Evolutionary conservation across 2,888 invertebrate genomes (phyloP), one percentile per base, ranked within the genome.

Genomic region (Agrochola lota): DNA sequence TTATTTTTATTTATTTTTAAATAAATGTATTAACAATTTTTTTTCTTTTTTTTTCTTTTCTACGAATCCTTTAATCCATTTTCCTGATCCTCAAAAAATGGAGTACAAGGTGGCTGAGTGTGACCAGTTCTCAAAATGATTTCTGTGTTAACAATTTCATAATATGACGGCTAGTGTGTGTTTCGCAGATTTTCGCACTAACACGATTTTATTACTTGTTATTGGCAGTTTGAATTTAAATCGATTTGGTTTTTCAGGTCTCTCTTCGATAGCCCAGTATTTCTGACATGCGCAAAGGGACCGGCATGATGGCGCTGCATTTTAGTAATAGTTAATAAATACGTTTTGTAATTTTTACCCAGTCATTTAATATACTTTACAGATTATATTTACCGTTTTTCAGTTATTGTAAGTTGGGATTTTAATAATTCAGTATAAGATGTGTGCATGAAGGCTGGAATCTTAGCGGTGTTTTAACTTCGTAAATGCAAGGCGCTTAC

Each of bases 191-290:
- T 85, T 79, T 46, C 40, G 69, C 63, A 88, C 87, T 87, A 86
- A 86, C 85, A 74, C 35, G 49, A 69, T 57, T 74, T 71, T 63
- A 71, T 68, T 46, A 71, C 59, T 30, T 71, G 26, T 46, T 69
- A 72, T 70, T 62, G 62, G 63, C 63, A 66, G n/a, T 80, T 74
- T 72, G 57, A 83, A 72, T 74, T 72, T 35, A 74, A 85, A 83
- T 88, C 75, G 74, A 86, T 89, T 80, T 87, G 81, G 46, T 81
- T 90, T 93, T 93, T 89, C 94, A 94, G 94, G 87, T 91, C 89
- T 20, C 78, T 86, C 49, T 83, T 88, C 82, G 89, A 87, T 67
- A 55, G 64, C 40, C 87, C 85, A 76, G 75, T 81, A 52, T 92
- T 87, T 89, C 80, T 92, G 83, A 71, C 71, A 77, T 92, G 88